Evolutionary conservation across 2,797 vertebrate species (phyloP).

Genomic region (Carduelis carduelis): DNA sequence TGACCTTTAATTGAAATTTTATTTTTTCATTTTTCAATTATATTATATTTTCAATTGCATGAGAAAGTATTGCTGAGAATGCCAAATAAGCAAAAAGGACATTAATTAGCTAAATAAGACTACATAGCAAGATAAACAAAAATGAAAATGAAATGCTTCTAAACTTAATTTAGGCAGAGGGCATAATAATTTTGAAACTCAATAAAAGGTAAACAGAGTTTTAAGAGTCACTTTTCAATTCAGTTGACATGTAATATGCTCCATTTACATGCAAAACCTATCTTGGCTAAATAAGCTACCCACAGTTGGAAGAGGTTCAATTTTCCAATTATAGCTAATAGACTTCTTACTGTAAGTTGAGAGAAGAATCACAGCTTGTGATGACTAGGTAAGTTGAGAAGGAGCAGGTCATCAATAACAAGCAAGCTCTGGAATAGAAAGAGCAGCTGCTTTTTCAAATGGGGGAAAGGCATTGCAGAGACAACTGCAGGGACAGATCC

Average conservation of each 20-base stretch:
- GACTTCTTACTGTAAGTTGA: background rate
- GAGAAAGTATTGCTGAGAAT: background rate
- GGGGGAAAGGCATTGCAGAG: background rate
- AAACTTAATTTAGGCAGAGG: slow-evolving; percentile 1
- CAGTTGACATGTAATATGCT: background rate
- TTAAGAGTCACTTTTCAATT: slow-evolving; percentile 21
- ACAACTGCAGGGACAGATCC: background rate
- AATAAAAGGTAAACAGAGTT: slow-evolving; percentile 14
- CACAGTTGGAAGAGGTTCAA: background rate
- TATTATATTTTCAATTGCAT: background rate
- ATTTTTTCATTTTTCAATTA: background rate
- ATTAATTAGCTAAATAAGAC: background rate
- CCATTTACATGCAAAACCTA: background rate
- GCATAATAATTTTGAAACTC: background rate
- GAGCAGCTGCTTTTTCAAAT: background rate
- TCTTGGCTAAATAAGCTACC: background rate
- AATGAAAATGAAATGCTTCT: background rate
- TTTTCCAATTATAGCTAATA: background rate
- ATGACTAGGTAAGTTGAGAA: background rate
- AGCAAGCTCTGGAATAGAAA: background rate
- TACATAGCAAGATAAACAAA: background rate
- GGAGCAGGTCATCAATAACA: background rate
- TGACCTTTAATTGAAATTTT: background rate
- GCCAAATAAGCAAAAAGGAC: background rate
- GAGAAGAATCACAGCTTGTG: background rate